A percentile compares a stretch with the other conserved stretches of the same genome.
Evolutionary conservation across 2,113 vertebrate species (phyloP).

Genomic region (Oreochromis tanganicae): DNA sequence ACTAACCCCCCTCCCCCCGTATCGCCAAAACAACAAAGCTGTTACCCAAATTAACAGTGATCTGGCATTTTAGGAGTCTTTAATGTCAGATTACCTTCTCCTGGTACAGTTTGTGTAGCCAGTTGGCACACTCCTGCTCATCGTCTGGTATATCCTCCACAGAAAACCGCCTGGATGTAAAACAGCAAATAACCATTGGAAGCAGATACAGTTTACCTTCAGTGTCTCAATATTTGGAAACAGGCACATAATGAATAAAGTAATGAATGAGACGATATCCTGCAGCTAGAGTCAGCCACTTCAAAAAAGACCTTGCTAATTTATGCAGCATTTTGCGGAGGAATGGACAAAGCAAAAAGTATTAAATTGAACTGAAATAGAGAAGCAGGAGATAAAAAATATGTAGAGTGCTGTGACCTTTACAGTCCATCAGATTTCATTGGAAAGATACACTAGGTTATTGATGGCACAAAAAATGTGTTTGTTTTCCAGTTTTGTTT

Average conservation of each 20-base stretch:
- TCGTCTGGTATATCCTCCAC: constrained; percentile 89
- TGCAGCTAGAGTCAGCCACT: neutral
- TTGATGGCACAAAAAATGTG: neutral
- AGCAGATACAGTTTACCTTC: neutral
- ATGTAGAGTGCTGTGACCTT: neutral
- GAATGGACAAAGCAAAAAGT: neutral
- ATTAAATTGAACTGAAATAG: neutral
- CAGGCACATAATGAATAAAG: neutral
- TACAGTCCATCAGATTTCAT: neutral
- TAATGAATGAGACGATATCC: neutral
- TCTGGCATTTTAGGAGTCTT: neutral
- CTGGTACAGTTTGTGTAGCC: constrained; percentile 97
- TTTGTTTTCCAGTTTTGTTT: neutral
- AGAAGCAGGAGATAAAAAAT: neutral
- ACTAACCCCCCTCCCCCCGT: neutral
- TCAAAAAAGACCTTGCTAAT: neutral
- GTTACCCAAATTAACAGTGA: neutral
- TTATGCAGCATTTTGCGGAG: neutral
- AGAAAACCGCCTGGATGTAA: constrained; percentile 81
- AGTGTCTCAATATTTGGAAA: neutral
- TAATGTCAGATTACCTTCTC: constrained; percentile 80
- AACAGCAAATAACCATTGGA: neutral
- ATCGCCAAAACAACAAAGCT: neutral
- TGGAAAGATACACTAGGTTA: neutral
- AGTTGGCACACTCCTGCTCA: constrained; percentile 87